Evolutionary conservation across 2,797 vertebrate genomes (phyloP), one percentile per base, ranked within the genome.

Genomic region (Diglossa cyanea): DNA sequence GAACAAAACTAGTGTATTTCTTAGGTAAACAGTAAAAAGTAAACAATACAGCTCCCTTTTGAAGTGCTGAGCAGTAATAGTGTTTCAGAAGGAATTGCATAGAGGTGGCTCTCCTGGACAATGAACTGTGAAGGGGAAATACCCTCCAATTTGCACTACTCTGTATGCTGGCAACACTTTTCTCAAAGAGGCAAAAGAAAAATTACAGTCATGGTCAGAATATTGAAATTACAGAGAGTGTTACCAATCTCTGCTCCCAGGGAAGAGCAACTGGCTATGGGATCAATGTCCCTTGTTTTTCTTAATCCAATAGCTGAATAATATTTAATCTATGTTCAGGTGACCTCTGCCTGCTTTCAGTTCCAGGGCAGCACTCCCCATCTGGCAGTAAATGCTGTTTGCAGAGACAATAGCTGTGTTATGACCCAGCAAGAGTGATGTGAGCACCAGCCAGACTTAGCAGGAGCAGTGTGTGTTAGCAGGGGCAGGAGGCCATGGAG

Each of bases 351-450:
- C 80, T 90, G 66, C 47, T 14, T 78, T 58, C 37, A n/a, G 50
- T 55, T 62, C 55, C 62, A 37, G 84, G 58, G 61, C n/a, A 63
- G 77, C 65, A 23, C 33, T 44, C 47, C 50, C 57, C 37, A 28
- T 21, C 60, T 25, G 48, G 74, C 67, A 87, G 71, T 30, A 45
- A 45, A 10, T 31, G 14, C 86, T 80, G 17, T 72, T 73, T 57
- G 71, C 55, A 48, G 48, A 60, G 74, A 70, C 74, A 73, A 40
- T 42, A 55, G 74, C 42, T 50, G 3, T 6, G 45, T 20, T 60
- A 7, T 0, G 4, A 58, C 63, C 66, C 31, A n/a, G 60, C 51
- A 30, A 31, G 24, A 60, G 17, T 6, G 28, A 42, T 0, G 20
- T 19, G 31, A 84, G 66, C 71, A 33, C 30, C 75, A 60, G n/a